These are phyloP conservation scores for Acrocyrtus sp. DNA, from an alignment of 2,888 invertebrate species.

Conservation along the genomic window DNA sequence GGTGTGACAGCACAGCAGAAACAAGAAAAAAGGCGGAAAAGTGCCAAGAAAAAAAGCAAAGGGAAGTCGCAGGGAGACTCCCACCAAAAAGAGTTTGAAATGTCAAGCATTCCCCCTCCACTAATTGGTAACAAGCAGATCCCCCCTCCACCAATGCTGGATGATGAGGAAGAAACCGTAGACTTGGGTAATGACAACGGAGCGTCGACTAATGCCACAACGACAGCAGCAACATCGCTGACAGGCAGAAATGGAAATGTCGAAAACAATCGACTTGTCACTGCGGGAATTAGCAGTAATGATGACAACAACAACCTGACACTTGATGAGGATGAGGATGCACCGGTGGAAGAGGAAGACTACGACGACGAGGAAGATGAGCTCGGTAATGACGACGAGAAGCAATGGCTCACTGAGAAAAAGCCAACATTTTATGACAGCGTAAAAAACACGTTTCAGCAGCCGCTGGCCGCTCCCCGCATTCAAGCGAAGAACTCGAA, in stretches of 20 bases:
- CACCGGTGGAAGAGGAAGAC: constrained; percentile 20
- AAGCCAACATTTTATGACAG: constrained; percentile 36
- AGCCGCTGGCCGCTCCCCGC: constrained; percentile 63
- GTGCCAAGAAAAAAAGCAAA: constrained; percentile 16
- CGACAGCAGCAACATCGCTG: background rate
- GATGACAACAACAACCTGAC: constrained; percentile 52
- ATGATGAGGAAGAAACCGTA: constrained; percentile 49
- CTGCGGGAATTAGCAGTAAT: constrained; percentile 25
- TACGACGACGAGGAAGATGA: constrained; percentile 18
- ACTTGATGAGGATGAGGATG: constrained; percentile 49
- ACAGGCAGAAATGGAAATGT: constrained; percentile 23
- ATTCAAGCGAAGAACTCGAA: constrained; percentile 59
- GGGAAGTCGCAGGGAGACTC: background rate
- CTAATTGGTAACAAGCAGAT: constrained; percentile 55
- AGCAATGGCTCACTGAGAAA: constrained; percentile 40
- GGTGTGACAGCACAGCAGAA: background rate
- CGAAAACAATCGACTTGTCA: constrained; percentile 1
- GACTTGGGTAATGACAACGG: constrained; percentile 27
- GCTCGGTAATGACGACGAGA: constrained; percentile 23
- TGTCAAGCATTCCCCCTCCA: constrained; percentile 51
- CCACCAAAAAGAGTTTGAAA: constrained; percentile 30
- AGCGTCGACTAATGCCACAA: constrained; percentile 1
- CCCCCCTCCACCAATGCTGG: constrained; percentile 55
- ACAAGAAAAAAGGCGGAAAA: constrained; percentile 6
- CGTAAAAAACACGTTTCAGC: constrained; percentile 39